Evolutionary conservation across 1,140 invertebrate species (phyloP).

Genomic region (Trichogramma pretiosum): DNA sequence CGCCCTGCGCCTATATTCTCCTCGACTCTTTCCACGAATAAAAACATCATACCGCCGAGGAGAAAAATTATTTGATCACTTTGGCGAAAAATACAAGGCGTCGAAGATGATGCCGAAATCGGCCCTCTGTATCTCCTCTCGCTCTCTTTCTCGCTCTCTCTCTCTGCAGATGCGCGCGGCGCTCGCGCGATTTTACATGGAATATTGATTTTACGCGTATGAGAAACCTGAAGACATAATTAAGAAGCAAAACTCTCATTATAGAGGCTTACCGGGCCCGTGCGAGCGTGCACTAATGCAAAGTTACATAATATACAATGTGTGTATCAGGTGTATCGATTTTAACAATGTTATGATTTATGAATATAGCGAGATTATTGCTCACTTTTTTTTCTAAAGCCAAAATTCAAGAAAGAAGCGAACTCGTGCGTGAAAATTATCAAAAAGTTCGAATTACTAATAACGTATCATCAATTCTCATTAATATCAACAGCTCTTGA

Average conservation of each 20-base stretch:
- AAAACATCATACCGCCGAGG: slow-evolving; percentile 13
- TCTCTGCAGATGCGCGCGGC: not conserved
- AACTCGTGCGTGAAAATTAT: too few relatives aligned
- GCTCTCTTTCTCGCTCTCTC: not conserved
- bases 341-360: not conserved
- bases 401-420: not conserved
- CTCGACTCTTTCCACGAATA: slow-evolving; percentile 16
- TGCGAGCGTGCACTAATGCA: too few relatives aligned
- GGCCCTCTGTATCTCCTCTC: not conserved
- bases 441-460: too few relatives aligned
- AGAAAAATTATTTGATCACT: slow-evolving; percentile 18
- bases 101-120: not conserved
- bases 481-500: too few relatives aligned
- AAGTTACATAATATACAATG: not conserved
- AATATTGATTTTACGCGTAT: slow-evolving; percentile 12
- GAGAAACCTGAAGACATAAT: slow-evolving; percentile 18
- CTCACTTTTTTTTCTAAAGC: not conserved
- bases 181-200: not conserved
- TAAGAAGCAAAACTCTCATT: slow-evolving; percentile 11
- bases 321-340: not conserved
- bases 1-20: too few relatives aligned
- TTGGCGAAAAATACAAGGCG: slow-evolving; percentile 2
- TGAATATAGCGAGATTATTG: slow-evolving; percentile 4
- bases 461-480: too few relatives aligned
- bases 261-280: too few relatives aligned